Percentiles rank a stretch among this genome's conserved stretches.
phyloP scores from a whole-genome alignment of 37 sponge, comb jelly and placozoan species.

The Hormiphora californensis region DNA sequence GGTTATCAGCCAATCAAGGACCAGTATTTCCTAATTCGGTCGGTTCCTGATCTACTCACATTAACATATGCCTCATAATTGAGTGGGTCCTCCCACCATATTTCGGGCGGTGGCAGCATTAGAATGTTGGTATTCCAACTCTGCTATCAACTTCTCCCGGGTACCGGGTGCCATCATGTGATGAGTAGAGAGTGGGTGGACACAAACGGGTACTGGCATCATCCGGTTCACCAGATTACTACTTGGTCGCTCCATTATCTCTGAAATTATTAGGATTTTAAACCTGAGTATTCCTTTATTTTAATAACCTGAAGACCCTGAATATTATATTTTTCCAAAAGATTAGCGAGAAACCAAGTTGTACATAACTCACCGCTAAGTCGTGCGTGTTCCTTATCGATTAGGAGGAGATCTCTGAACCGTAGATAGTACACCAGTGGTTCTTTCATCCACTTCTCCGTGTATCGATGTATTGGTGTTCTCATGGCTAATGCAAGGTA shows the following conservation, averaged over 20 bases:
- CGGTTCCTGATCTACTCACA: too few species aligned
- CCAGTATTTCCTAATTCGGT: too few species aligned
- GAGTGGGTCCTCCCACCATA: slow-evolving; percentile 25
- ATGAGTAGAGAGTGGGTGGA: not conserved
- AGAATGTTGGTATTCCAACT: slow-evolving; percentile 3
- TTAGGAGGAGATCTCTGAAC: slow-evolving; percentile 27
- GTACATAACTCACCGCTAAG: too few species aligned
- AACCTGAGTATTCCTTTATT: too few species aligned
- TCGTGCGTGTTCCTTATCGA: slow-evolving; percentile 33
- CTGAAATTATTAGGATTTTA: not conserved
- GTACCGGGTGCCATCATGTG: slow-evolving; percentile 6
- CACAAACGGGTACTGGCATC: not conserved
- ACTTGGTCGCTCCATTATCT: not conserved
- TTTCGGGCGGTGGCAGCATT: not conserved
- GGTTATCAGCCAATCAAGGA: too few species aligned
- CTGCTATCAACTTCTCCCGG: slow-evolving; percentile 10
- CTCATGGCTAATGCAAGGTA: not conserved
- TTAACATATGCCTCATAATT: slow-evolving; percentile 19
- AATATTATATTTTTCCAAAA: too few species aligned
- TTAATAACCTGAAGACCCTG: too few species aligned
- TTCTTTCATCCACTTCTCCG: slow-evolving; percentile 23
- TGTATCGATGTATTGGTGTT: slow-evolving; percentile 32
- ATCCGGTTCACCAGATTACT: not conserved
- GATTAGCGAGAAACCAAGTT: too few species aligned
- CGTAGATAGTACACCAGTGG: slow-evolving; percentile 21